These are phyloP conservation scores for Vipera latastei DNA, from an alignment of 2,797 vertebrate genomes.

Conservation along the genomic window DNA sequence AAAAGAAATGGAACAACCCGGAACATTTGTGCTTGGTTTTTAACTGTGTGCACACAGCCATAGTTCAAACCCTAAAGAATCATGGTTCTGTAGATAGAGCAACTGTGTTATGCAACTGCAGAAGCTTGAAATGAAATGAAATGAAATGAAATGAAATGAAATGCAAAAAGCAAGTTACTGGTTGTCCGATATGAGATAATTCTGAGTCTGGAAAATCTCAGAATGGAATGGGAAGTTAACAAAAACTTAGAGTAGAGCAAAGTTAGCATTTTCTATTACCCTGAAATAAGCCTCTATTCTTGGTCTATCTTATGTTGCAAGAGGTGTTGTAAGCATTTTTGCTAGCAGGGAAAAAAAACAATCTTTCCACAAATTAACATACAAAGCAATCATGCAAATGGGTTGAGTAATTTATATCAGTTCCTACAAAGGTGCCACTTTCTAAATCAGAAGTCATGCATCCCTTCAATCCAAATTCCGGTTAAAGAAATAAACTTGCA, in stretches of 20 bases:
- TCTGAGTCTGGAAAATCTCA: neutral
- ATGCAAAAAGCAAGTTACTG: neutral
- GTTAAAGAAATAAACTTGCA: neutral
- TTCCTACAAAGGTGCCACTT: neutral
- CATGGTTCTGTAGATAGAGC: neutral
- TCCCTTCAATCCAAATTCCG: neutral
- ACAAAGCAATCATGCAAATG: neutral
- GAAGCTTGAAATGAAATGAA: neutral
- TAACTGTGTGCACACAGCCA: neutral
- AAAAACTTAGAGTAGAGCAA: neutral
- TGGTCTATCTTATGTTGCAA: neutral
- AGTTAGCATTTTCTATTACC: neutral
- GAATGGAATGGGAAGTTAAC: neutral
- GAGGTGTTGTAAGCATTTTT: neutral
- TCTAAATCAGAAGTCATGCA: neutral
- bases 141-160: neutral
- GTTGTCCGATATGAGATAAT: too few relatives aligned
- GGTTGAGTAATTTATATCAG: neutral
- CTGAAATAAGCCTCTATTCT: neutral
- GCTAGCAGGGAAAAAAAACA: neutral
- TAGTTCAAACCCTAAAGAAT: neutral
- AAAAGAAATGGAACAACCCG: too few relatives aligned
- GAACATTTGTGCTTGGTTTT: neutral
- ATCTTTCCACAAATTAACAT: neutral
- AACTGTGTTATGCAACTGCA: neutral